These are phyloP conservation scores for Acanthosepion pharaonis DNA, from an alignment of 2,888 invertebrate species.

Conservation along the genomic window DNA sequence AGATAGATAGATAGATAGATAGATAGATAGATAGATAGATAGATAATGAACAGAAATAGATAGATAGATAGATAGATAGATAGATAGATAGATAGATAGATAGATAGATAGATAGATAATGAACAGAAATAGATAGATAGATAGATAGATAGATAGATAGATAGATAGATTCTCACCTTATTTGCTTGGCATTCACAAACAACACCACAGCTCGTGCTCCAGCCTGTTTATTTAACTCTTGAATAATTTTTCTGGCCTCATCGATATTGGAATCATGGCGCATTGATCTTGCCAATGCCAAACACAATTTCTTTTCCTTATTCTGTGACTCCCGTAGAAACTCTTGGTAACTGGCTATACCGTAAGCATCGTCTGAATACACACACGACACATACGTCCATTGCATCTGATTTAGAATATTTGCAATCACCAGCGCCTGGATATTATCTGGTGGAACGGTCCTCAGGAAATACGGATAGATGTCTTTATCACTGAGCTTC, in stretches of 20 bases:
- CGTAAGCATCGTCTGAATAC: slow-evolving; percentile 69
- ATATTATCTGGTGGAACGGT: slow-evolving; percentile 70
- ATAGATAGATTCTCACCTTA: background rate
- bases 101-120: no score
- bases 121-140: no score
- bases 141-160: no score
- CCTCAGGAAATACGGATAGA: slow-evolving; percentile 67
- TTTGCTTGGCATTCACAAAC: slow-evolving; percentile 68
- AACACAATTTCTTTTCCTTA: slow-evolving; percentile 58
- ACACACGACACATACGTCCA: slow-evolving; percentile 73
- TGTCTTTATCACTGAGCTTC: slow-evolving; percentile 60
- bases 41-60: no score
- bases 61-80: no score
- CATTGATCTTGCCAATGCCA: slow-evolving; percentile 64
- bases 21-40: no score
- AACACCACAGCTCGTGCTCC: slow-evolving; percentile 70
- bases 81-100: no score
- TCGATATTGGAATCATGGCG: slow-evolving; percentile 57
- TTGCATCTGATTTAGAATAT: slow-evolving; percentile 64
- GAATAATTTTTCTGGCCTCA: slow-evolving; percentile 60
- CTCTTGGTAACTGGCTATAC: slow-evolving; percentile 65
- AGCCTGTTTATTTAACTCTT: slow-evolving; percentile 61
- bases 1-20: no score
- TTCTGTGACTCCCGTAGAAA: slow-evolving; percentile 61
- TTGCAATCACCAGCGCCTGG: slow-evolving; percentile 65